Evolutionary conservation across 2,888 invertebrate species (phyloP).

Genomic region (Coleophora deauratella): DNA sequence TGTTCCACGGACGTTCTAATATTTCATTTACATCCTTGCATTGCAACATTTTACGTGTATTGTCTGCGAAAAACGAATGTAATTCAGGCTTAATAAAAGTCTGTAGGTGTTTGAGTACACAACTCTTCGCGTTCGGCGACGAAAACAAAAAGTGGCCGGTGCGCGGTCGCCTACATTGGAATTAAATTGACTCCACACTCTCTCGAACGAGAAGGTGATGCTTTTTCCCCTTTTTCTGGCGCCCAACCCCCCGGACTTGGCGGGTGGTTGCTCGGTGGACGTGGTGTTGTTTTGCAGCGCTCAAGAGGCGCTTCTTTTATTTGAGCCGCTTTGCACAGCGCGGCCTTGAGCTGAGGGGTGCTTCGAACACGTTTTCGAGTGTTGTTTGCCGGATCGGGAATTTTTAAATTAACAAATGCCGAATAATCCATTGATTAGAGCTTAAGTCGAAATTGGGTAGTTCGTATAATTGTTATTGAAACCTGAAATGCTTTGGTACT

Average conservation of each 20-base stretch:
- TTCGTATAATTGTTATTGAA: conserved; percentile 10
- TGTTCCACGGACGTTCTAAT: neutral
- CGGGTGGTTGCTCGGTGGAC: conserved; percentile 72
- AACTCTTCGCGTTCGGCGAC: conserved; percentile 66
- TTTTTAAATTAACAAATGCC: conserved; percentile 68
- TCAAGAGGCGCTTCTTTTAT: conserved; percentile 72
- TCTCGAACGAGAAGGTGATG: conserved; percentile 69
- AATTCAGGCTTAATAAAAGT: conserved; percentile 63
- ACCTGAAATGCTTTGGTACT: no score
- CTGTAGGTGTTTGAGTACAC: conserved; percentile 69
- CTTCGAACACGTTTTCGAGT: conserved; percentile 64
- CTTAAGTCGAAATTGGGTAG: conserved; percentile 24
- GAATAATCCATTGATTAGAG: conserved; percentile 42
- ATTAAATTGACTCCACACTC: conserved; percentile 75
- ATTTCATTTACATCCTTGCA: neutral
- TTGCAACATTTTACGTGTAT: neutral
- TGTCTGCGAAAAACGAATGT: conserved; percentile 20
- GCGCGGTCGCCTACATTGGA: conserved; percentile 73
- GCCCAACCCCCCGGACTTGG: conserved; percentile 52
- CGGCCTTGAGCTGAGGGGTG: conserved; percentile 62
- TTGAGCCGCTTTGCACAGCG: conserved; percentile 66
- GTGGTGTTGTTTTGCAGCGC: conserved; percentile 71
- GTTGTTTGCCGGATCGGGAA: conserved; percentile 64
- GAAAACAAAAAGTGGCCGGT: conserved; percentile 71
- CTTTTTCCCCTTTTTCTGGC: conserved; percentile 58